phyloP scores from a whole-genome alignment of 2,113 vertebrate genomes.

The Pomatorhinus ruficollis region DNA sequence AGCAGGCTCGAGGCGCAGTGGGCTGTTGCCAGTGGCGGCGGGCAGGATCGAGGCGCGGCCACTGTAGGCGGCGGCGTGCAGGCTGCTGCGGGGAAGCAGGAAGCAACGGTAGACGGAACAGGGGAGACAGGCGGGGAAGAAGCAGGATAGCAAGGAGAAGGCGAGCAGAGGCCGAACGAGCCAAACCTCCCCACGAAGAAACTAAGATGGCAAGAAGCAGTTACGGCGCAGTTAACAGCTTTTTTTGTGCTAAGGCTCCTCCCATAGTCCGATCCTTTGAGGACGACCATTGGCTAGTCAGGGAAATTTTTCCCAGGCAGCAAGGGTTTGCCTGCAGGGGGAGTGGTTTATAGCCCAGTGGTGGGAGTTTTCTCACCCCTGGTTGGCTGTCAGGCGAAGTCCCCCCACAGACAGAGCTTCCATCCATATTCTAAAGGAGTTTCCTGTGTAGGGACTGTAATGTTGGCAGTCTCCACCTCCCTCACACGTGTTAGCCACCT shows the following conservation, averaged over 20 bases:
- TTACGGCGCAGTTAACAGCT: fast-evolving
- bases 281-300: neutral
- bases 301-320: neutral
- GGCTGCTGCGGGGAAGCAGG: neutral
- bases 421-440: neutral
- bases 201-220: too few relatives aligned
- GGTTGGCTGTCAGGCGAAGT: too few relatives aligned
- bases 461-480: too few relatives aligned
- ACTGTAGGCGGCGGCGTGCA: neutral
- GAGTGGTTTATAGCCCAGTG: neutral
- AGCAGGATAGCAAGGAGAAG: neutral
- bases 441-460: neutral
- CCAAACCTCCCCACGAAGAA: too few relatives aligned
- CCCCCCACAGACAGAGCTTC: neutral
- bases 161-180: neutral
- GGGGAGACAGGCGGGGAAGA: neutral
- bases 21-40: neutral
- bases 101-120: neutral
- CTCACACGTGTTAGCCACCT: neutral
- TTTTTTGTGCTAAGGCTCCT: neutral
- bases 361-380: neutral
- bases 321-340: neutral
- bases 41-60: neutral
- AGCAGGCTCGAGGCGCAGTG: neutral
- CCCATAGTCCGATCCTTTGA: neutral